Evolutionary conservation across 1,140 invertebrate species (phyloP).

Genomic region (Chymomyza costata): DNA sequence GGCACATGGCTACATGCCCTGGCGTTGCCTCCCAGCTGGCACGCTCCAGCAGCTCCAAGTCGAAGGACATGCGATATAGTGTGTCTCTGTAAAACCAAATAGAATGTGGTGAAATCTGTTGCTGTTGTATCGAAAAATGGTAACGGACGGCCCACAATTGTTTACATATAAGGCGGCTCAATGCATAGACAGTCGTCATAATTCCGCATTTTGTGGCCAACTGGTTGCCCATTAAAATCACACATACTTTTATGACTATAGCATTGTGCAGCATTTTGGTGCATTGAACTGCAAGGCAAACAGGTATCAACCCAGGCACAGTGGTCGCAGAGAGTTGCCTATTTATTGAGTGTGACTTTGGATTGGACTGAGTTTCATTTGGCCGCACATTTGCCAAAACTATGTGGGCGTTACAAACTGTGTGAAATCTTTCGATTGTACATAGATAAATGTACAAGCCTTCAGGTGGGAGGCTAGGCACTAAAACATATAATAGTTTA

Average conservation of each 20-base stretch:
- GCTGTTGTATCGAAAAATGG: conserved; percentile 18
- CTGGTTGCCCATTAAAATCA: conserved; percentile 52
- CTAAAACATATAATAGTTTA: too few species aligned
- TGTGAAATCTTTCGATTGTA: too few species aligned
- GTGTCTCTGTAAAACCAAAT: conserved; percentile 82
- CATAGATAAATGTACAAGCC: too few species aligned
- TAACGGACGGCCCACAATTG: conserved; percentile 59
- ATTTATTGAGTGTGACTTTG: too few species aligned
- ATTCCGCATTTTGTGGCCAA: conserved; percentile 33
- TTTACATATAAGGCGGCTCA: conserved; percentile 50
- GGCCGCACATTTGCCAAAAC: too few species aligned
- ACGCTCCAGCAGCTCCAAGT: conserved; percentile 82
- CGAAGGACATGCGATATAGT: conserved; percentile 86
- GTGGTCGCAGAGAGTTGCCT: conserved; percentile 18
- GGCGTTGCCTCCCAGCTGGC: conserved; percentile 84
- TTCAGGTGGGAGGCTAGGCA: too few species aligned
- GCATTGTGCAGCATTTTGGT: conserved; percentile 29
- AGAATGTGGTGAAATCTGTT: conserved; percentile 9
- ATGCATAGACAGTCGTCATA: conserved; percentile 45
- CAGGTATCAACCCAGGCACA: conserved; percentile 50
- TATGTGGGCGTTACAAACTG: too few species aligned
- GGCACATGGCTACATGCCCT: conserved; percentile 83
- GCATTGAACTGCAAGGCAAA: conserved; percentile 75
- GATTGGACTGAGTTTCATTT: too few species aligned
- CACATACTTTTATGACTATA: too few species aligned